A percentile compares a stretch with the other conserved stretches of the same genome.
Evolutionary conservation across 2,113 vertebrate species (phyloP).

Genomic region (Mobula hypostoma): DNA sequence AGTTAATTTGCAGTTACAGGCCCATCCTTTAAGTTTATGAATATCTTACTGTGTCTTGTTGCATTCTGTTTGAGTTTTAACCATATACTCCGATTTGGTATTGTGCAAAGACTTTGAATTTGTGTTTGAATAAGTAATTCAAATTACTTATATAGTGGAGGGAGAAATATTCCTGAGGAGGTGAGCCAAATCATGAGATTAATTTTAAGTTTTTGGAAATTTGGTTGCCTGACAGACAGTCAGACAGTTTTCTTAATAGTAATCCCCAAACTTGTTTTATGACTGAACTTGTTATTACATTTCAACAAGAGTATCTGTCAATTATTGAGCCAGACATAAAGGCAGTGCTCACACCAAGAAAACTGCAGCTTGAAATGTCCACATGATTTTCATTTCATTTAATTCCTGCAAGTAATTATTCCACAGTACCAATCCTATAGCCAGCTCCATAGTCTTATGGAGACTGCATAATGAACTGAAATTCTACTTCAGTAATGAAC

Average conservation of each 20-base stretch:
- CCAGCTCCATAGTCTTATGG: neutral
- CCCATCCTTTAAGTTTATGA: neutral
- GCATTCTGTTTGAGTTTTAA: neutral
- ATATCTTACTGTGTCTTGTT: neutral
- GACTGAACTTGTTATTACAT: neutral
- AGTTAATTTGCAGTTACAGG: neutral
- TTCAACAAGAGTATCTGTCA: neutral
- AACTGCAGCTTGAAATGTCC: neutral
- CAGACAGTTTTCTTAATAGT: neutral
- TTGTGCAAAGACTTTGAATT: neutral
- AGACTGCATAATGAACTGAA: neutral
- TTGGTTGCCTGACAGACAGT: neutral
- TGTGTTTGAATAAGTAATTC: neutral
- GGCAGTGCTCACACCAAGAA: neutral
- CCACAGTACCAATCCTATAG: neutral
- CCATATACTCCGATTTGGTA: neutral
- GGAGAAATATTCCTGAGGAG: neutral
- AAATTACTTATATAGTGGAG: neutral
- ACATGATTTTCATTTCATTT: slow-evolving; percentile 1
- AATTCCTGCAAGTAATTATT: slow-evolving; percentile 23
- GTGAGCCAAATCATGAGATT: neutral
- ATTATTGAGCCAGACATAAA: neutral
- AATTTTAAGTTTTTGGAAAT: neutral
- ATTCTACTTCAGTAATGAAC: slow-evolving; percentile 2
- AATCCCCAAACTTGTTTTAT: neutral